A percentile compares a stretch with the other conserved stretches of the same genome.
These are phyloP conservation scores for Antrozous pallidus DNA, from an alignment of 2,797 vertebrate species.

Conservation along the genomic window DNA sequence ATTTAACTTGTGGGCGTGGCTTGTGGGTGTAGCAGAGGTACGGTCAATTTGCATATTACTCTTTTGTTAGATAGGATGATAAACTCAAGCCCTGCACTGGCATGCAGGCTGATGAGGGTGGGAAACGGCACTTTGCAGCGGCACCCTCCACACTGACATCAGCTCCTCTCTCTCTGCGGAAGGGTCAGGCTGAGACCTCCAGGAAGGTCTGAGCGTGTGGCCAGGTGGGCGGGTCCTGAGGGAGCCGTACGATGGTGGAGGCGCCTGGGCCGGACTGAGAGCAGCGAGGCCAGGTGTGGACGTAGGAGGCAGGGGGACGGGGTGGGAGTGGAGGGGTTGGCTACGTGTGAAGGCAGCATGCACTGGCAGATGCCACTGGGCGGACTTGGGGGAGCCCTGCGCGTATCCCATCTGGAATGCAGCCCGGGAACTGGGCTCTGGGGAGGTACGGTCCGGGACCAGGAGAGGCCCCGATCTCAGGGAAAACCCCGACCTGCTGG, in stretches of 20 bases:
- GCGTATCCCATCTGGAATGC: not conserved
- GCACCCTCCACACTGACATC: not conserved
- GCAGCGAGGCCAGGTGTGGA: not conserved
- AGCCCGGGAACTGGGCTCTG: not conserved
- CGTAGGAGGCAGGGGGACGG: not conserved
- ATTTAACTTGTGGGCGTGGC: too few relatives aligned
- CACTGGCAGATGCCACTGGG: not conserved
- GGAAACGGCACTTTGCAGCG: not conserved
- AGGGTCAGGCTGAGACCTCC: conserved; percentile 33
- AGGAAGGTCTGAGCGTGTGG: not conserved
- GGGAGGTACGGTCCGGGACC: not conserved
- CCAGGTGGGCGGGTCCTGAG: not conserved
- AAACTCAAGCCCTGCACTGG: not conserved
- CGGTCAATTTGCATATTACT: too few relatives aligned
- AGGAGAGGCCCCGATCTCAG: not conserved
- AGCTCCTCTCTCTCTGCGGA: not conserved
- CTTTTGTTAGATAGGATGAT: too few relatives aligned
- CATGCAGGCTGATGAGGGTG: not conserved
- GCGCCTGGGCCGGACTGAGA: not conserved
- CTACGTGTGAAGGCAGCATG: not conserved
- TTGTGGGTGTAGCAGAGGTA: too few relatives aligned
- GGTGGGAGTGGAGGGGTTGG: not conserved
- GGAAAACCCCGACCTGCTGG: not conserved
- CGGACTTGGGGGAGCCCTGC: not conserved
- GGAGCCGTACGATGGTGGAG: not conserved